phyloP scores from a whole-genome alignment of 2,113 vertebrate species.

The Strix aluco region DNA sequence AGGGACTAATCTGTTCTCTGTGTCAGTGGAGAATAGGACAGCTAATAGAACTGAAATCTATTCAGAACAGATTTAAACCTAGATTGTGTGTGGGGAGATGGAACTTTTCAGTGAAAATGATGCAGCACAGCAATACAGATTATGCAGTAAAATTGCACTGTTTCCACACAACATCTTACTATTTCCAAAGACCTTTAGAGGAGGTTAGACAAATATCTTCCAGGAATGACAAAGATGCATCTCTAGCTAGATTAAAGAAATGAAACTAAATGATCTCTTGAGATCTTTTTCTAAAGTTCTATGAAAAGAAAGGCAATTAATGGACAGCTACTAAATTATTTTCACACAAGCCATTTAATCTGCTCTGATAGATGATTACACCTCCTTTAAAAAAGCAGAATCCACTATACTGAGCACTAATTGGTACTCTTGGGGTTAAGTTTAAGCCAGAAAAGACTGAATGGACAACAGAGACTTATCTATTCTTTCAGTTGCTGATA shows the following conservation, averaged over 20 bases:
- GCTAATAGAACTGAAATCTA: not conserved
- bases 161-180: not conserved
- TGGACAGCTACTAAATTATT: conserved; percentile 17
- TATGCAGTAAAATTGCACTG: not conserved
- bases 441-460: not conserved
- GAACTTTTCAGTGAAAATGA: not conserved
- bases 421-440: conserved; percentile 33
- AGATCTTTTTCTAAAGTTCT: not conserved
- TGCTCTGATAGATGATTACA: conserved; percentile 7
- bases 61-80: not conserved
- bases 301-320: conserved; percentile 23
- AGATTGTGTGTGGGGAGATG: not conserved
- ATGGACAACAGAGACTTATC: not conserved
- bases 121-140: not conserved
- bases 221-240: not conserved
- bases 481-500: not conserved
- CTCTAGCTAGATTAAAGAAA: not conserved
- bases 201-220: not conserved
- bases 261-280: conserved; percentile 27
- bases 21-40: not conserved
- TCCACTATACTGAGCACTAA: not conserved
- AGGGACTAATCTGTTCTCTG: not conserved
- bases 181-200: not conserved
- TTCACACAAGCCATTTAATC: conserved; percentile 37
- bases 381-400: not conserved